Percentiles rank a stretch among this genome's conserved stretches.
Conservation (phyloP, 2,113 vertebrate species). For the Catharus bicknelli region DNA sequence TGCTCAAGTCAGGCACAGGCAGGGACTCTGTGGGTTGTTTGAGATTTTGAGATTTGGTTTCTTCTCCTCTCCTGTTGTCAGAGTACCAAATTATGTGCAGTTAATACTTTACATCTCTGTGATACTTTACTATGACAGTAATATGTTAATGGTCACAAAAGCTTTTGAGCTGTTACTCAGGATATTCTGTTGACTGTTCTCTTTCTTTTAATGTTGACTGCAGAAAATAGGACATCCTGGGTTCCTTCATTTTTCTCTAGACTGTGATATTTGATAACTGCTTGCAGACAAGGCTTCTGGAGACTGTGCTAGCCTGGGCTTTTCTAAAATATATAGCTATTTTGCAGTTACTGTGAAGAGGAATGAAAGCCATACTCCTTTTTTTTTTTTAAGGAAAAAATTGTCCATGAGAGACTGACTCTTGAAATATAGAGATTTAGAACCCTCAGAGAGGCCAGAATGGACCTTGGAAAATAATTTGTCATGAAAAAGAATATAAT, state of each 20-base stretch:
- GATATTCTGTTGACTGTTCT: not conserved
- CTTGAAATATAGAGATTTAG: not conserved
- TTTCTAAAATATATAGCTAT: not conserved
- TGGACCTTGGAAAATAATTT: not conserved
- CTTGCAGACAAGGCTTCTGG: not conserved
- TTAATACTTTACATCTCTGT: not conserved
- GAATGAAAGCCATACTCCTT: not conserved
- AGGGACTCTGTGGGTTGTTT: not conserved
- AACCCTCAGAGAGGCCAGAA: not conserved
- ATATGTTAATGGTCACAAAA: not conserved
- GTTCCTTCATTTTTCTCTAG: not conserved
- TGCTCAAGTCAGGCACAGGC: not conserved
- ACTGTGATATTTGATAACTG: not conserved
- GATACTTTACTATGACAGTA: not conserved
- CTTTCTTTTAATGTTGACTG: not conserved
- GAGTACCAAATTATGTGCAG: accelerated
- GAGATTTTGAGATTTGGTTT: not conserved
- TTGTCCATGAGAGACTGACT: not conserved
- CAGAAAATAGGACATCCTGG: not conserved
- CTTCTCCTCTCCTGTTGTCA: not conserved
- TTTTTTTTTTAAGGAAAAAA: not conserved
- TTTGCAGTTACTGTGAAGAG: not conserved
- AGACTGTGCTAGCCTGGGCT: not conserved
- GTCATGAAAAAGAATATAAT: not conserved
- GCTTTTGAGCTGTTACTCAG: not conserved